Conservation (phyloP, 2,888 invertebrate genomes). For the Altica lythri region DNA sequence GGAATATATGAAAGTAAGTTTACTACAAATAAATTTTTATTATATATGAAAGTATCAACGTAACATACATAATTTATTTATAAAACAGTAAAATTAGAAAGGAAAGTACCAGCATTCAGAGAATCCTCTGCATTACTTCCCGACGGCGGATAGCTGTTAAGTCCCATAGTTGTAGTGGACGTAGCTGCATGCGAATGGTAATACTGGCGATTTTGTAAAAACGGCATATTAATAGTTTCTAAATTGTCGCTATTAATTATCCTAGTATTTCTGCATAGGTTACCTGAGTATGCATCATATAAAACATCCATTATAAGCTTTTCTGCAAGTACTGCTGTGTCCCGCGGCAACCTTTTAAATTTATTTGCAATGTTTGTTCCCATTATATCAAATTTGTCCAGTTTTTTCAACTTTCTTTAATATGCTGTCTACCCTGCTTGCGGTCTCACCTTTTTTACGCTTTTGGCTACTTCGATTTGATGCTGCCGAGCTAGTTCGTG, state of each 20-base stretch:
- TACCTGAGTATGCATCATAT: constrained; percentile 16
- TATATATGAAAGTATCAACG: constrained; percentile 20
- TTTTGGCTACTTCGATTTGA: neutral
- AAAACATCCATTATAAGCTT: constrained; percentile 17
- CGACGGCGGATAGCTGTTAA: no score
- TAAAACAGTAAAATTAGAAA: no score
- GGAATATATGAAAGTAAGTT: no score
- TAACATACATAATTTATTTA: neutral
- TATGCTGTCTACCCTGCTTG: neutral
- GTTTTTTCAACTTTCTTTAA: constrained; percentile 2
- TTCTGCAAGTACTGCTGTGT: constrained; percentile 16
- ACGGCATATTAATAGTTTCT: neutral
- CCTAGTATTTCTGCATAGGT: neutral
- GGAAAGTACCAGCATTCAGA: no score
- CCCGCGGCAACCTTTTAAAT: constrained; percentile 12
- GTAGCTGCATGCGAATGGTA: neutral
- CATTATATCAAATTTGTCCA: constrained; percentile 16
- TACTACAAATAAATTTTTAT: no score
- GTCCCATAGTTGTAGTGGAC: neutral
- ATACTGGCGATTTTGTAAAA: neutral
- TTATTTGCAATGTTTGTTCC: constrained; percentile 22
- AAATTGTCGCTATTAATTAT: neutral
- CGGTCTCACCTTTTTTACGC: neutral
- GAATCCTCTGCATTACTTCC: no score
- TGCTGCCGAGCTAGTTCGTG: neutral